phyloP scores from a whole-genome alignment of 37 sponge, comb jelly and placozoan species.

The Aplysina aerophoba region DNA sequence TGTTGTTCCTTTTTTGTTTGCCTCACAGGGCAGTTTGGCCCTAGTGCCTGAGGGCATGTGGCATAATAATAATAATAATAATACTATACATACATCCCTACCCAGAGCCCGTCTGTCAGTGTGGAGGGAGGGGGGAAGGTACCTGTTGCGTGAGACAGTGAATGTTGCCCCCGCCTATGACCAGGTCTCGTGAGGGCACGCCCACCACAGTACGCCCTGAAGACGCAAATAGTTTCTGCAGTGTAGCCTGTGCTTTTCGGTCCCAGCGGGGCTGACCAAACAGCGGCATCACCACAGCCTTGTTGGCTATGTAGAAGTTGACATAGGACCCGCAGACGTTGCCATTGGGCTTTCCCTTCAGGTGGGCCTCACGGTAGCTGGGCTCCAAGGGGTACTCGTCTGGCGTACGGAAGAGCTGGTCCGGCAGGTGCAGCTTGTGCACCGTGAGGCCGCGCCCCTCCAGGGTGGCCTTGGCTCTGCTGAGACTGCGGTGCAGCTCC shows the following conservation, averaged over 20 bases:
- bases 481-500: not conserved
- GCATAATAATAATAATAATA: too few relatives aligned
- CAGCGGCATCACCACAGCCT: conserved; percentile 23
- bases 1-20: too few relatives aligned
- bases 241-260: not conserved
- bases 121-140: not conserved
- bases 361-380: not conserved
- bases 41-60: too few relatives aligned
- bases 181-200: conserved; percentile 9
- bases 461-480: conserved; percentile 10
- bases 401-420: not conserved
- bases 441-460: not conserved
- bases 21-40: too few relatives aligned
- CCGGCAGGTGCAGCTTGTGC: conserved; percentile 14
- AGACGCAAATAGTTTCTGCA: not conserved
- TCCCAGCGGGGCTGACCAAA: conserved; percentile 20
- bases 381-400: not conserved
- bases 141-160: conserved; percentile 43
- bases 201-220: conserved; percentile 15
- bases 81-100: too few relatives aligned
- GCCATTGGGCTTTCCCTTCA: too few relatives aligned
- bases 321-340: conserved; percentile 23
- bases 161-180: conserved; percentile 24
- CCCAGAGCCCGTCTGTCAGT: too few relatives aligned
- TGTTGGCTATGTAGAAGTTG: conserved; percentile 40